Evolutionary conservation across 2,888 invertebrate species (phyloP), one percentile per base, ranked within the genome.

Genomic region (Sphinx pinastri): DNA sequence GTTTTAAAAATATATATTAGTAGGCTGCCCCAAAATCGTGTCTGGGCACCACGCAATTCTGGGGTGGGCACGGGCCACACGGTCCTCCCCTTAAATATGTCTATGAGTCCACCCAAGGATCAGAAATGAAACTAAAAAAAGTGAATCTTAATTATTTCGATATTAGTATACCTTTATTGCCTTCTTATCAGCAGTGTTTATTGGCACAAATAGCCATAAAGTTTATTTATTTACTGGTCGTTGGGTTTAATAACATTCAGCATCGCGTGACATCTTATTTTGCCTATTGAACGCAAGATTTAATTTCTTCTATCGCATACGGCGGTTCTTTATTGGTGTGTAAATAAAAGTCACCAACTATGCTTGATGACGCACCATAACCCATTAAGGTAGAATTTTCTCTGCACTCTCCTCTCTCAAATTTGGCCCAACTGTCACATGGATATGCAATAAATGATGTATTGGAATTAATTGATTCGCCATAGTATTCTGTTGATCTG

Each of bases 391-490:
- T 82, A 2, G 84, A 71, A 71, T 87, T 84, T 6, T 77, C 73
- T 16, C 68, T 84, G 74, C 95, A 95, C 47, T 88, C 81, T 0
- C 91, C 92, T 0, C 84, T 78, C 58, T 89, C 76, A 71, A 91
- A 95, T n/a, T 90, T 84, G 0, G 88, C 81, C 91, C 95, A 95
- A 71, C 86, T 94, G 4, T 90, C 86, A 80, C 97, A 97, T 6
- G 93, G 93, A 54, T 92, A 88, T 0, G 95, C 94, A 8, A 90
- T 82, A 81, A 96, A 97, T 0, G 94, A 94, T 54, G 80, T 80
- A 0, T 88, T 84, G 1, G 92, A 86, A n/a, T 89, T 85, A 63
- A 97, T 95, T 5, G 97, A 97, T 81, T 96, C 96, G 0, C 92
- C 94, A 83, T 95, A 97, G 77, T 94, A 96, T 74, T 92, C 84